Conservation (phyloP, 2,888 invertebrate species). For the Thymelicus sylvestris region DNA sequence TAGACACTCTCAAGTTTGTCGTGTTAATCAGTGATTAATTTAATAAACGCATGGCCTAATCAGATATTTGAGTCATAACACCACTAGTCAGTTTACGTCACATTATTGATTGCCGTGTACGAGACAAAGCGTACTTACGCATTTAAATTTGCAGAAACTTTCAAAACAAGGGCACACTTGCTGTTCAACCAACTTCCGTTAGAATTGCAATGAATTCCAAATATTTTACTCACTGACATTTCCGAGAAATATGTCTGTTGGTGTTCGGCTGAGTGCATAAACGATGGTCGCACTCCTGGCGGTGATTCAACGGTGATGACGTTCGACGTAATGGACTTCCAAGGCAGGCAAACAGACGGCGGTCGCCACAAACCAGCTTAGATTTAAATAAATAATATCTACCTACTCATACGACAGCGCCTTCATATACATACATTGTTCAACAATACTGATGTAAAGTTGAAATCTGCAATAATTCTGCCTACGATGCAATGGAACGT, state of each 20-base stretch:
- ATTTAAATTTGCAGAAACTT: slow-evolving; percentile 16
- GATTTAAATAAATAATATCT: slow-evolving; percentile 49
- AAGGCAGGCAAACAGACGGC: slow-evolving; percentile 62
- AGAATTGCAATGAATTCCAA: slow-evolving; percentile 50
- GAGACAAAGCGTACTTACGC: not conserved
- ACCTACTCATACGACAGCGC: slow-evolving; percentile 25
- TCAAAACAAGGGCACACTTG: slow-evolving; percentile 39
- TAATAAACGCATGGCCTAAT: not conserved
- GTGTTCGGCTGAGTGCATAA: slow-evolving; percentile 61
- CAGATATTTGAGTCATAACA: not conserved
- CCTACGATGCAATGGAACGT: not conserved
- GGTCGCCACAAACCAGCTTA: slow-evolving; percentile 51
- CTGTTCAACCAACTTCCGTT: slow-evolving; percentile 43
- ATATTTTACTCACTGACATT: slow-evolving; percentile 59
- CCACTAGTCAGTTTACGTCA: no score
- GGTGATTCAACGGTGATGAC: slow-evolving; percentile 73
- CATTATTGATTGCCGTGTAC: not conserved
- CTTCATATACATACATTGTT: slow-evolving; percentile 10
- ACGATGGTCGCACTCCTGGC: slow-evolving; percentile 46
- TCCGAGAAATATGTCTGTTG: slow-evolving; percentile 66
- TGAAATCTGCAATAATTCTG: slow-evolving; percentile 14
- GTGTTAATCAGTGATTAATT: not conserved
- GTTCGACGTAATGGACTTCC: slow-evolving; percentile 60
- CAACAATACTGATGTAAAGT: not conserved
- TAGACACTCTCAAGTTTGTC: not conserved